These are phyloP conservation scores for Trissonchulus sp. DNA, from an alignment of 2,888 invertebrate genomes.

Conservation along the genomic window DNA sequence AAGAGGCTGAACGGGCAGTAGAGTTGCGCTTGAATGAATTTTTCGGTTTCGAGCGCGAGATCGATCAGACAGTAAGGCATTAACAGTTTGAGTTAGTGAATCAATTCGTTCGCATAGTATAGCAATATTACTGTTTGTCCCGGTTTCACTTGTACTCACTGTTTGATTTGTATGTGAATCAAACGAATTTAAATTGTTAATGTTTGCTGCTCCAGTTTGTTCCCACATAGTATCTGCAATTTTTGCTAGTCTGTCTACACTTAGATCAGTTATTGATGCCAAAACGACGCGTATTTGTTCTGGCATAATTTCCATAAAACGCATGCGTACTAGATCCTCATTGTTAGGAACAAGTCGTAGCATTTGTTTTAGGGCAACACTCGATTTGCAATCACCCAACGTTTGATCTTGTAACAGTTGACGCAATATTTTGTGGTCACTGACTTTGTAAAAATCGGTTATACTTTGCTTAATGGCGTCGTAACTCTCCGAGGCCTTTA, in stretches of 20 bases:
- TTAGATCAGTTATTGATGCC: background rate
- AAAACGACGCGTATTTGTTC: background rate
- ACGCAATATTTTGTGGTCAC: too few relatives aligned
- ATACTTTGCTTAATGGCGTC: background rate
- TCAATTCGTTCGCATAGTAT: background rate
- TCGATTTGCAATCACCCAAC: constrained; percentile 6
- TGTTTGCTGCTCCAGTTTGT: background rate
- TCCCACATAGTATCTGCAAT: constrained; percentile 16
- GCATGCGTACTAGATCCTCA: background rate
- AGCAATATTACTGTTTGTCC: background rate
- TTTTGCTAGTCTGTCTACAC: background rate
- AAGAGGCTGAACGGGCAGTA: background rate
- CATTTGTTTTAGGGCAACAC: constrained; percentile 4
- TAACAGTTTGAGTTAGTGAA: background rate
- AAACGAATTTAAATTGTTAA: too few relatives aligned
- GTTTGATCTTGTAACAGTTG: background rate
- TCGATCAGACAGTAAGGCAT: background rate
- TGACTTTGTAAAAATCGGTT: too few relatives aligned
- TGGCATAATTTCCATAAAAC: constrained; percentile 15
- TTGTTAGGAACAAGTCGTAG: background rate
- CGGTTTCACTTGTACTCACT: background rate
- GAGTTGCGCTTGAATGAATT: background rate
- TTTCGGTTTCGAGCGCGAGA: background rate
- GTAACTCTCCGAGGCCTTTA: constrained; percentile 7
- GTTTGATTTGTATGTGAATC: too few relatives aligned